Percentiles rank a stretch among this genome's conserved stretches.
Conservation (phyloP, 2,113 vertebrate species). For the Oryzias celebensis region DNA sequence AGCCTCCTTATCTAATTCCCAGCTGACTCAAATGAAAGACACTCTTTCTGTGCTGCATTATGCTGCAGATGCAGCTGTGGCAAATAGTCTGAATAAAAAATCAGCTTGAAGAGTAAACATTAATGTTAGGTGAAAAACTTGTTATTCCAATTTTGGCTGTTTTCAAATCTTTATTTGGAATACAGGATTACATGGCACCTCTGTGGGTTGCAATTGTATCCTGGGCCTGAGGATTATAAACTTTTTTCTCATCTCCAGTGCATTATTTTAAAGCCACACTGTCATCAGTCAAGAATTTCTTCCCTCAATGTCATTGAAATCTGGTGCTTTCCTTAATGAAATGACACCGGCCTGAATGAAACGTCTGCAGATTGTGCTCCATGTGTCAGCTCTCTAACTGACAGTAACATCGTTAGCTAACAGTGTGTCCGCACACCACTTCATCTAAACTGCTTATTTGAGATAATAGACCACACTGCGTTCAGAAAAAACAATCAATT, state of each 20-base stretch:
- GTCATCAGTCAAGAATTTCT: constrained; percentile 20
- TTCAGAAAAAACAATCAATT: constrained; percentile 56
- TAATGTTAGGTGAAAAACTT: constrained; percentile 54
- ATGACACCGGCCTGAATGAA: not conserved
- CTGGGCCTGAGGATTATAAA: constrained; percentile 28
- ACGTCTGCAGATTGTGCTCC: constrained; percentile 9
- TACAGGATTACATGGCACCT: constrained; percentile 24
- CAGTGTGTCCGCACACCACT: constrained; percentile 3
- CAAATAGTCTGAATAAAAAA: constrained; percentile 55
- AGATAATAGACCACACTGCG: constrained; percentile 44
- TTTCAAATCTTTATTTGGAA: constrained; percentile 32
- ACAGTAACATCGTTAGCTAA: constrained; percentile 35
- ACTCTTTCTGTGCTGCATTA: constrained; percentile 24
- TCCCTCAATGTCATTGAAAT: constrained; percentile 9
- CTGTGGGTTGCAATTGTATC: constrained; percentile 10
- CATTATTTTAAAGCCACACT: constrained; percentile 23
- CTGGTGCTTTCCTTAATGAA: constrained; percentile 5
- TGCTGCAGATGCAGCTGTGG: constrained; percentile 20
- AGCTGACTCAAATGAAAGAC: constrained; percentile 43
- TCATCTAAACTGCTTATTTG: constrained; percentile 2
- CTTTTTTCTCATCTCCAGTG: constrained; percentile 16
- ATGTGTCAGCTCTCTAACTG: constrained; percentile 42
- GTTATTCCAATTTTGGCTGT: constrained; percentile 31
- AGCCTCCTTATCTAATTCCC: constrained; percentile 51
- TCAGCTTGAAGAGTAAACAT: constrained; percentile 50